phyloP scores from a whole-genome alignment of 1,140 invertebrate species.

The Zaprionus lachaisei region DNA sequence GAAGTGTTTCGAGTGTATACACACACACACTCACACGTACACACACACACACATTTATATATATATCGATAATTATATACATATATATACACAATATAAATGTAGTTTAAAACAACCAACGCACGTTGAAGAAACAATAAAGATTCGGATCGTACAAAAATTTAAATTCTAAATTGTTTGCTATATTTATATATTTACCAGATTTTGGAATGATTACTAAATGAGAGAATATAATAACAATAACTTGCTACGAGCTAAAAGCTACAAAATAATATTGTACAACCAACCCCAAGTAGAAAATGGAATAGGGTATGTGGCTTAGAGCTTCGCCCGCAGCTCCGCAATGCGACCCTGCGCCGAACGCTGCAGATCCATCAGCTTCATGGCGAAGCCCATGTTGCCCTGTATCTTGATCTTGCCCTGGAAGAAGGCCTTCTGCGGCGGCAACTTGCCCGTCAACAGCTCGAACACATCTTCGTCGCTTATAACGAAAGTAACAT shows the following conservation, averaged over 20 bases:
- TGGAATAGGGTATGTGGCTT: slow-evolving; percentile 73
- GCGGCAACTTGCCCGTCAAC: slow-evolving; percentile 95
- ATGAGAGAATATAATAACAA: slow-evolving; percentile 26
- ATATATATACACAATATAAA: slow-evolving; percentile 53
- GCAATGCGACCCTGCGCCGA: slow-evolving; percentile 90
- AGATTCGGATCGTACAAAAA: slow-evolving; percentile 77
- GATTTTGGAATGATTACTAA: slow-evolving; percentile 3
- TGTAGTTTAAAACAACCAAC: slow-evolving; percentile 63
- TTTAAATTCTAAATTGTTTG: slow-evolving; percentile 10
- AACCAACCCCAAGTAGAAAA: slow-evolving; percentile 32
- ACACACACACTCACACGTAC: slow-evolving; percentile 30
- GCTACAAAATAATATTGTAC: slow-evolving; percentile 53
- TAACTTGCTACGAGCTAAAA: slow-evolving; percentile 31
- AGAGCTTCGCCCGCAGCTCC: slow-evolving; percentile 90
- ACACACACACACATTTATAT: slow-evolving; percentile 32
- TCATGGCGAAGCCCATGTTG: slow-evolving; percentile 98
- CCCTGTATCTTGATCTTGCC: slow-evolving; percentile 94
- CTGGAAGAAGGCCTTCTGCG: slow-evolving; percentile 99
- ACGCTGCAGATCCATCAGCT: slow-evolving; percentile 93
- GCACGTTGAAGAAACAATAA: slow-evolving; percentile 81
- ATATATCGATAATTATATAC: slow-evolving; percentile 56
- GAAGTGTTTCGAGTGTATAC: slow-evolving; percentile 60
- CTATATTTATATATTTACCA: not conserved
- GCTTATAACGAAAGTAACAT: slow-evolving; percentile 94
- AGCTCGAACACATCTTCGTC: slow-evolving; percentile 94